phyloP scores from a whole-genome alignment of 2,888 invertebrate species.

The Yponomeuta plumbellus region DNA sequence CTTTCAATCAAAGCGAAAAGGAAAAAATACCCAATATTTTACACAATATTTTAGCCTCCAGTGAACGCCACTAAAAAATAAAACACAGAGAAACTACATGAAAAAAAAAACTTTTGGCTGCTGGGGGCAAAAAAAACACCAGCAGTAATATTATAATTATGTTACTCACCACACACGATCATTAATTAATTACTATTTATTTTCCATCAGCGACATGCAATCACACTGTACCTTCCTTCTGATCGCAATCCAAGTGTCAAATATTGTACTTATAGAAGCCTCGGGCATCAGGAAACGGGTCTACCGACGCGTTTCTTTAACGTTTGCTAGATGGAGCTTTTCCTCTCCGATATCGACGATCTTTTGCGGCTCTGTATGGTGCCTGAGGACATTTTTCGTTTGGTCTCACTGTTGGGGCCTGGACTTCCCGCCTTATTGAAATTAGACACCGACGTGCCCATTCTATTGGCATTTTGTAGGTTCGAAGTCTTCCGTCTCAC shows the following conservation, averaged over 20 bases:
- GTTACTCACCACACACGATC: too few relatives aligned
- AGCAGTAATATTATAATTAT: too few relatives aligned
- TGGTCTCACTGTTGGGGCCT: conserved; percentile 44
- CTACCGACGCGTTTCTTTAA: background rate
- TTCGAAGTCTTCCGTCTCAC: conserved; percentile 62
- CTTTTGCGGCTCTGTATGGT: conserved; percentile 65
- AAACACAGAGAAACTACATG: too few relatives aligned
- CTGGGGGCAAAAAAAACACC: too few relatives aligned
- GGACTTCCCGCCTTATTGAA: conserved; percentile 49
- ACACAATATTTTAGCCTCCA: too few relatives aligned
- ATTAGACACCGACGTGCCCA: conserved; percentile 40
- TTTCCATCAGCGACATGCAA: too few relatives aligned
- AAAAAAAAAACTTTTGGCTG: too few relatives aligned
- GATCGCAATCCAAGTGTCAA: background rate
- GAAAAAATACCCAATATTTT: too few relatives aligned
- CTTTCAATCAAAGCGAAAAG: too few relatives aligned
- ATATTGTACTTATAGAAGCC: conserved; percentile 7
- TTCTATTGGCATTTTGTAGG: conserved; percentile 56
- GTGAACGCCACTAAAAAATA: too few relatives aligned
- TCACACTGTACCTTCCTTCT: background rate
- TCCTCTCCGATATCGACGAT: conserved; percentile 63
- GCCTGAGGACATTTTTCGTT: conserved; percentile 71
- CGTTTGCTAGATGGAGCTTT: conserved; percentile 60
- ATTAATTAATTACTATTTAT: too few relatives aligned
- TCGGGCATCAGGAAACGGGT: background rate